Evolutionary conservation across 2,113 vertebrate genomes (phyloP).

Genomic region (Mus spicilegus): DNA sequence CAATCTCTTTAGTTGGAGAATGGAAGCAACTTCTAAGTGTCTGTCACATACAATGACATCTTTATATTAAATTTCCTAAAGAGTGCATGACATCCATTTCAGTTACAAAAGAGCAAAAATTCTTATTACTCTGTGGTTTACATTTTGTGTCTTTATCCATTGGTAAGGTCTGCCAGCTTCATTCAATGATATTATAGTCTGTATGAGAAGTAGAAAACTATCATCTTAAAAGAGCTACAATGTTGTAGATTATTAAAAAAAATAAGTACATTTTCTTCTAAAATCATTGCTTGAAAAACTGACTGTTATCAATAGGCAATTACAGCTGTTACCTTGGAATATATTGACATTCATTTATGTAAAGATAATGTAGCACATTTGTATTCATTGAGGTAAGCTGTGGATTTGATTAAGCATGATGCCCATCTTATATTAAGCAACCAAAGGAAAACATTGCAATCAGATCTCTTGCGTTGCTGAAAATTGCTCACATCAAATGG

Average conservation of each 20-base stretch:
- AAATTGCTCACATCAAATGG: conserved; percentile 80
- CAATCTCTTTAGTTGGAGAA: conserved; percentile 72
- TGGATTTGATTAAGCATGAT: conserved; percentile 85
- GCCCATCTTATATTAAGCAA: conserved; percentile 81
- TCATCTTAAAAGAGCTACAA: conserved; percentile 85
- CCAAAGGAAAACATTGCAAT: conserved; percentile 78
- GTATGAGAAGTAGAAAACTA: conserved; percentile 83
- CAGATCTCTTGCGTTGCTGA: conserved; percentile 75
- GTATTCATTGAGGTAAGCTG: conserved; percentile 85
- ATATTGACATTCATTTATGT: conserved; percentile 87
- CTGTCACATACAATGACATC: conserved; percentile 75
- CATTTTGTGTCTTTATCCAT: conserved; percentile 83
- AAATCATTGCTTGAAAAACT: conserved; percentile 84
- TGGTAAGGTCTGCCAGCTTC: conserved; percentile 69
- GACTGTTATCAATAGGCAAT: conserved; percentile 87
- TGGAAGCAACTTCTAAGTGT: conserved; percentile 58
- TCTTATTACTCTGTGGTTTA: conserved; percentile 79
- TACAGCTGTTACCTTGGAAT: conserved; percentile 85
- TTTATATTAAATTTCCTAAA: conserved; percentile 78
- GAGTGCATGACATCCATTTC: conserved; percentile 68
- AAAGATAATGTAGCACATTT: conserved; percentile 86
- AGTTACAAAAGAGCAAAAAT: conserved; percentile 80
- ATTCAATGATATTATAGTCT: conserved; percentile 81
- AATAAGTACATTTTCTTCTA: conserved; percentile 84
- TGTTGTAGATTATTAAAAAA: conserved; percentile 85